Conservation (phyloP, 2,888 invertebrate species). For the Venustoraphidia nigricollis region DNA sequence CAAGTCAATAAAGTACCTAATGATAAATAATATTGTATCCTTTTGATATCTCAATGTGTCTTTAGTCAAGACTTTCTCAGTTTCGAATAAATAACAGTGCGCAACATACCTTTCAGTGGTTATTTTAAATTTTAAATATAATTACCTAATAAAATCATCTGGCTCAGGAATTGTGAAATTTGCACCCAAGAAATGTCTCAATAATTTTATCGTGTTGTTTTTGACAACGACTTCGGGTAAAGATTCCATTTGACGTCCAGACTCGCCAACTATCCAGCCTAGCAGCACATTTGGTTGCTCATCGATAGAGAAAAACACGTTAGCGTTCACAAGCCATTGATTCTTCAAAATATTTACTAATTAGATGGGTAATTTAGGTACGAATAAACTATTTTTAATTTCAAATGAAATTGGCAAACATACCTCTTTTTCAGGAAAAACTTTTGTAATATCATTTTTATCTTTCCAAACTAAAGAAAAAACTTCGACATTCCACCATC, state of each 20-base stretch:
- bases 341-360: slow-evolving; percentile 10
- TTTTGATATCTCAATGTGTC: no score
- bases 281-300: slow-evolving; percentile 44
- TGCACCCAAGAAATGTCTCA: slow-evolving; percentile 35
- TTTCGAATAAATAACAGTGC: no score
- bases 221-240: slow-evolving; percentile 34
- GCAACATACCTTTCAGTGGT: no score
- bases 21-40: no score
- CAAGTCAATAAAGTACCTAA: no score
- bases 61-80: no score
- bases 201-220: slow-evolving; percentile 34
- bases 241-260: slow-evolving; percentile 43
- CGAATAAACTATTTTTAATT: no score
- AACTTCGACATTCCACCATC: slow-evolving; percentile 41
- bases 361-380: neutral
- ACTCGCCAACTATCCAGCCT: slow-evolving; percentile 53
- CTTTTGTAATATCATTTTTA: slow-evolving; percentile 14
- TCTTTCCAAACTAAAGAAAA: slow-evolving; percentile 20
- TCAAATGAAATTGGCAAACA: no score
- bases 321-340: slow-evolving; percentile 48
- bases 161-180: slow-evolving; percentile 37
- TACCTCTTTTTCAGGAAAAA: neutral
- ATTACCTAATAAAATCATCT: slow-evolving; percentile 33
- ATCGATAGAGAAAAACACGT: slow-evolving; percentile 49
- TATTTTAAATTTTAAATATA: no score